Percentiles rank a stretch among this genome's conserved stretches.
These are phyloP conservation scores for Cosmia pyralina DNA, from an alignment of 2,888 invertebrate genomes.

Conservation along the genomic window DNA sequence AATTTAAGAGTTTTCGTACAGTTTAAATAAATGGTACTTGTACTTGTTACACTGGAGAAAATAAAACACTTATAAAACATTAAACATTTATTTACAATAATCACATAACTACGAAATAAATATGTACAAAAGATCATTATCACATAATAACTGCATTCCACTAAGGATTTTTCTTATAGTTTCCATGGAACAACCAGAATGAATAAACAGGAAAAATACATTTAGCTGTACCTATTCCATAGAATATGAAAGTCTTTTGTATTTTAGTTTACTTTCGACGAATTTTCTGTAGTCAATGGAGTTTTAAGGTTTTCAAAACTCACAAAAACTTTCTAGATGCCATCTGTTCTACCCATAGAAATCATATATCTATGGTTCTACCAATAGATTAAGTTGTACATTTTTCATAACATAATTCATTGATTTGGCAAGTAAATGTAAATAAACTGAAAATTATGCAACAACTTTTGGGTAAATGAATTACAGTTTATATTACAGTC, in stretches of 20 bases:
- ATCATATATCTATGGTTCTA: too few species aligned
- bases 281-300: not conserved
- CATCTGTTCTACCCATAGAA: not conserved
- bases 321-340: not conserved
- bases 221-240: conserved; percentile 5
- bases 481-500: conserved; percentile 6
- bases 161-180: conserved; percentile 17
- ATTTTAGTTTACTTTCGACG: conserved; percentile 34
- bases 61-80: conserved; percentile 63
- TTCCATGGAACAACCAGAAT: conserved; percentile 25
- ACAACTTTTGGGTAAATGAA: conserved; percentile 35
- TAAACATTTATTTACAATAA: conserved; percentile 80
- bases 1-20: not conserved
- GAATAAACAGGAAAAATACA: conserved; percentile 29
- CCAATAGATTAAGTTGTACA: conserved; percentile 3
- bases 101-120: conserved; percentile 76
- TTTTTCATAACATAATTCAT: conserved; percentile 8
- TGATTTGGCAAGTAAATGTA: conserved; percentile 19
- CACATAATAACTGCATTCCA: conserved; percentile 71
- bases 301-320: not conserved
- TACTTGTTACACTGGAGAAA: not conserved
- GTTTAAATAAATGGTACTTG: not conserved
- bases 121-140: conserved; percentile 80
- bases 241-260: conserved; percentile 26
- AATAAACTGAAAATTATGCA: conserved; percentile 37